Evolutionary conservation across 1,140 invertebrate genomes (phyloP).

Genomic region (Wiebesia pumilae): DNA sequence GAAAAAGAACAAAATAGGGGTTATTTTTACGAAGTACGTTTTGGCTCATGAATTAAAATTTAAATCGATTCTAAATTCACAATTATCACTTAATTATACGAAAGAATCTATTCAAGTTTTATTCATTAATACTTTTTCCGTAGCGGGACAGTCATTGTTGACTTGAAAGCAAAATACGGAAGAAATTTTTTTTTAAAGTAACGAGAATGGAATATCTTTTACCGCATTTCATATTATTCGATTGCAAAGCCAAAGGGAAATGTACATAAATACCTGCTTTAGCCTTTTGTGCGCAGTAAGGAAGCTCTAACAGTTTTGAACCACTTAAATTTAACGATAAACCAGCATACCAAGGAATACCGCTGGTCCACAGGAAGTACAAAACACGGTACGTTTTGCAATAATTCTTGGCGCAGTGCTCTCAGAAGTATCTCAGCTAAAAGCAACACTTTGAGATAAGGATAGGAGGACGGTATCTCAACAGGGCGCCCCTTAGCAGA

Average conservation of each 20-base stretch:
- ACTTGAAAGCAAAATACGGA: no score
- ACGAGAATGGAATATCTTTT: not conserved
- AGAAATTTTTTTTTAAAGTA: not conserved
- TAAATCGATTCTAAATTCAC: not conserved
- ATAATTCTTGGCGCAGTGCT: not conserved
- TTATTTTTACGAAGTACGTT: not conserved
- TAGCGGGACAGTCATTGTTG: not conserved
- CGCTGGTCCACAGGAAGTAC: not conserved
- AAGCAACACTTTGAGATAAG: slow-evolving; percentile 23
- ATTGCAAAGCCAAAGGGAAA: not conserved
- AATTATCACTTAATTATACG: not conserved
- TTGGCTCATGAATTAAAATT: not conserved
- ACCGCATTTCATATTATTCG: not conserved
- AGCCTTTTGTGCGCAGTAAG: not conserved
- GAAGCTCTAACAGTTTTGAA: not conserved
- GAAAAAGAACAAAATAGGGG: not conserved
- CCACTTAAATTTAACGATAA: not conserved
- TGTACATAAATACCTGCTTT: no score
- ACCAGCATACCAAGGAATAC: not conserved
- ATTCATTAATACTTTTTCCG: not conserved
- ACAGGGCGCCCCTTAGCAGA: not conserved
- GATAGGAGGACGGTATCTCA: not conserved
- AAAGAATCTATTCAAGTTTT: not conserved
- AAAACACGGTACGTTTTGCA: slow-evolving; percentile 26
- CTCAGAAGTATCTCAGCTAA: not conserved